A percentile compares a stretch with the other conserved stretches of the same genome.
Conservation (phyloP, 2,888 invertebrate species). For the Pandemis corylana region DNA sequence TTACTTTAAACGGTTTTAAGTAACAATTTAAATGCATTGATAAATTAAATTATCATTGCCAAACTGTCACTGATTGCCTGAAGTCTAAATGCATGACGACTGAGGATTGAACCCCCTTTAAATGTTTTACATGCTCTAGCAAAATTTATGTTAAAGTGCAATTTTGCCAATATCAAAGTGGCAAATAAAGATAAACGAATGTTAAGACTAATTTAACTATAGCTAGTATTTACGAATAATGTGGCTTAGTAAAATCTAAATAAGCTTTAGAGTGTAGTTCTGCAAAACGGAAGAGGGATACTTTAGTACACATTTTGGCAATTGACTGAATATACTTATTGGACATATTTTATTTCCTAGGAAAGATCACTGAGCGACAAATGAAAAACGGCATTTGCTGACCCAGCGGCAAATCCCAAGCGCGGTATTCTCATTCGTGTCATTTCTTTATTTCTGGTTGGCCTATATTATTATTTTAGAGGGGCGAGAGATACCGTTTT, state of each 20-base stretch:
- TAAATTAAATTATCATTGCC: not conserved
- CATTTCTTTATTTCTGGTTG: conserved; percentile 3
- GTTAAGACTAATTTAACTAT: too few species aligned
- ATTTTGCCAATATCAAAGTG: too few species aligned
- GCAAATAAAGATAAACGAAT: too few species aligned
- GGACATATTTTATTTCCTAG: not conserved
- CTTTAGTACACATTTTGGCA: not conserved
- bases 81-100: too few species aligned
- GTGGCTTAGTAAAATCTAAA: too few species aligned
- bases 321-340: not conserved
- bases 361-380: not conserved
- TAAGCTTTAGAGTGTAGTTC: too few species aligned
- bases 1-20: not conserved
- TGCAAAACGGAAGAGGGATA: too few species aligned
- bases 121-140: too few species aligned
- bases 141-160: too few species aligned
- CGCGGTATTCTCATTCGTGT: not conserved
- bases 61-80: too few species aligned
- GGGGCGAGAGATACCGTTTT: not conserved
- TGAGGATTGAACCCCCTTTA: too few species aligned
- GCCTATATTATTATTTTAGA: not conserved
- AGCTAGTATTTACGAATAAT: too few species aligned
- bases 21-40: not conserved
- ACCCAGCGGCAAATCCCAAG: not conserved
- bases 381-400: conserved; percentile 4